These are phyloP conservation scores for Trogon surrucura DNA, from an alignment of 2,113 vertebrate genomes.

Conservation along the genomic window DNA sequence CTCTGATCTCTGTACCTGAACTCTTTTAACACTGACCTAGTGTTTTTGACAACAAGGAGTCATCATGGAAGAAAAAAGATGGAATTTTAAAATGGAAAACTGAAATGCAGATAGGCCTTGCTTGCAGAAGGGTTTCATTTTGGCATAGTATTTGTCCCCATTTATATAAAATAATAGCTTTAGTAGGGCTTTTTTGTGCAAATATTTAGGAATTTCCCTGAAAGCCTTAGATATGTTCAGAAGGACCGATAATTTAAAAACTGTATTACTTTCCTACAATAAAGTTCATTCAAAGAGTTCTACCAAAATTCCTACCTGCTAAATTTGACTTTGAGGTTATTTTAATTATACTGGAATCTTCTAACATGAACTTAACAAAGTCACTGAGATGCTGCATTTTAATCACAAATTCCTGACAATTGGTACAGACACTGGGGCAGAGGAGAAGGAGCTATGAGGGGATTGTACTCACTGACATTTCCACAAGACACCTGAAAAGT, in stretches of 20 bases:
- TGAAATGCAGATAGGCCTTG: background rate
- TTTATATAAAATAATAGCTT: background rate
- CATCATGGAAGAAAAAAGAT: background rate
- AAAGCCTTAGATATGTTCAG: background rate
- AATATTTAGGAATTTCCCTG: background rate
- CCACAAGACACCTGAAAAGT: constrained; percentile 1
- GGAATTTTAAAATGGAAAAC: background rate
- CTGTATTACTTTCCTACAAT: background rate
- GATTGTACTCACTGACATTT: constrained; percentile 34
- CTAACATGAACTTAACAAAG: background rate
- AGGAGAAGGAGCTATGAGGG: background rate
- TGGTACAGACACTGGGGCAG: background rate
- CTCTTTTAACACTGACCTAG: background rate
- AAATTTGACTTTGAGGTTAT: constrained; percentile 8
- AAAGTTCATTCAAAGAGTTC: background rate
- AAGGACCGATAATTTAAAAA: background rate
- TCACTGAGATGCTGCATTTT: background rate
- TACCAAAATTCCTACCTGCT: background rate
- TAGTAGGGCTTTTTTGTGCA: background rate
- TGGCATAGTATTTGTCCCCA: background rate
- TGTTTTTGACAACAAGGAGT: background rate
- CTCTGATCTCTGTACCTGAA: background rate
- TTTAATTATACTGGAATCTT: constrained; percentile 16
- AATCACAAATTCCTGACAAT: background rate
- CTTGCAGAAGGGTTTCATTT: background rate